Conservation (phyloP, 2,888 invertebrate species). For the Lasioglossum vierecki region DNA sequence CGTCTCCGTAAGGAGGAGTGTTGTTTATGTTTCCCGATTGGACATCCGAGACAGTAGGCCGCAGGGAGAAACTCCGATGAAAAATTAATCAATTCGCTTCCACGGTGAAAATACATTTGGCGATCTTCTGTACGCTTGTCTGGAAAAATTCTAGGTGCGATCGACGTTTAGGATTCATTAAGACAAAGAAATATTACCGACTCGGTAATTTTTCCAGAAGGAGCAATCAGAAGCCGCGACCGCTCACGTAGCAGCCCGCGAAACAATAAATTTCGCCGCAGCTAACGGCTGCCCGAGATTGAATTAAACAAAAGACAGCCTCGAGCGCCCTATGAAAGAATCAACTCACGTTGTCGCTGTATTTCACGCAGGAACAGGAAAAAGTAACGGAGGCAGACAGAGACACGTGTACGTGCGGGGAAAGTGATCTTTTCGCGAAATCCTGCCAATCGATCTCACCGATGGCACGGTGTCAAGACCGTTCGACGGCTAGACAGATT, state of each 20-base stretch:
- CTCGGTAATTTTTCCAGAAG: not conserved
- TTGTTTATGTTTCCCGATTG: conserved; percentile 25
- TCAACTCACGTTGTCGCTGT: conserved; percentile 54
- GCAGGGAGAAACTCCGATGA: not conserved
- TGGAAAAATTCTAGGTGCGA: not conserved
- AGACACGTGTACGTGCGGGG: conserved; percentile 29
- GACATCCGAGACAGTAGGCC: not conserved
- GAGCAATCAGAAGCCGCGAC: not conserved
- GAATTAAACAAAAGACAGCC: conserved; percentile 12
- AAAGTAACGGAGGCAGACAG: conserved; percentile 38
- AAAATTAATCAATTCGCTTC: not conserved
- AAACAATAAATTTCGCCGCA: not conserved
- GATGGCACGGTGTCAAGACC: conserved; percentile 54
- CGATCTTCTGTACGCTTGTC: not conserved
- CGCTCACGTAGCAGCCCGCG: not conserved
- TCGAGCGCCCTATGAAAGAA: conserved; percentile 29
- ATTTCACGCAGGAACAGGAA: conserved; percentile 51
- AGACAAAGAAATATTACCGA: not conserved
- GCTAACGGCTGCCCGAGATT: not conserved
- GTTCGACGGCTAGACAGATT: conserved; percentile 12
- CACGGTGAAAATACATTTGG: not conserved
- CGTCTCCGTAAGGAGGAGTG: conserved; percentile 9
- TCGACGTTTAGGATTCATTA: not conserved
- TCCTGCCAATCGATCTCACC: conserved; percentile 56
- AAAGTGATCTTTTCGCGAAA: conserved; percentile 59